phyloP scores from a whole-genome alignment of 2,797 vertebrate species.

The Acestrorhynchus altus region DNA sequence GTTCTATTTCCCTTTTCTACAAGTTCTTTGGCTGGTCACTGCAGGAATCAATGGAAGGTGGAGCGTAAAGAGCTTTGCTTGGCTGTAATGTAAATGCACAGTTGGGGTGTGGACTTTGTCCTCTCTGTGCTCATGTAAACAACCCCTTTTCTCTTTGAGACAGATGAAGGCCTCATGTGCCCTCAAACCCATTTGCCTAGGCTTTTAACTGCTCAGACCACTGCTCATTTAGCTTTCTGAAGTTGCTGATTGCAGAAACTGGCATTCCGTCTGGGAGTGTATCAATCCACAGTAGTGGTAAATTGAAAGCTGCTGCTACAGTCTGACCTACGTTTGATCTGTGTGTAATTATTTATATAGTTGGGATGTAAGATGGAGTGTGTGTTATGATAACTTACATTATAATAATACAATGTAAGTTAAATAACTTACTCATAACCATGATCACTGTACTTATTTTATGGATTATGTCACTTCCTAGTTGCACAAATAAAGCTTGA shows the following conservation, averaged over 20 bases:
- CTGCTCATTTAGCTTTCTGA: background rate
- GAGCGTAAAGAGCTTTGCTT: too few species aligned
- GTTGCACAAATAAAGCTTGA: background rate
- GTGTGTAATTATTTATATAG: background rate
- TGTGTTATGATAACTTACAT: background rate
- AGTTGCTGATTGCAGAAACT: background rate
- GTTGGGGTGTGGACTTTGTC: constrained; percentile 32
- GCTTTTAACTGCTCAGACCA: background rate
- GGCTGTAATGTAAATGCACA: background rate
- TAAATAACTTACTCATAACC: background rate
- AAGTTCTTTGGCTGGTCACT: background rate
- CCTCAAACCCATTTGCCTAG: background rate
- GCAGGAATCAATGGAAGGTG: too few species aligned
- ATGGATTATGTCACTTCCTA: background rate
- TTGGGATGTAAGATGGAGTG: background rate
- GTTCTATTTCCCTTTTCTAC: background rate
- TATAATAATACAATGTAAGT: too few species aligned
- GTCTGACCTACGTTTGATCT: background rate
- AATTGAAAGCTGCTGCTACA: background rate
- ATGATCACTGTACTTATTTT: background rate
- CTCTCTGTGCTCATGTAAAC: background rate
- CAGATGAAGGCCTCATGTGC: background rate
- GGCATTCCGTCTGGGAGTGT: background rate
- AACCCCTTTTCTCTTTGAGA: background rate
- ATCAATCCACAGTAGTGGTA: background rate